A percentile compares a stretch with the other conserved stretches of the same genome.
These are phyloP conservation scores for Bubo scandiacus DNA, from an alignment of 2,113 vertebrate species.

Conservation along the genomic window DNA sequence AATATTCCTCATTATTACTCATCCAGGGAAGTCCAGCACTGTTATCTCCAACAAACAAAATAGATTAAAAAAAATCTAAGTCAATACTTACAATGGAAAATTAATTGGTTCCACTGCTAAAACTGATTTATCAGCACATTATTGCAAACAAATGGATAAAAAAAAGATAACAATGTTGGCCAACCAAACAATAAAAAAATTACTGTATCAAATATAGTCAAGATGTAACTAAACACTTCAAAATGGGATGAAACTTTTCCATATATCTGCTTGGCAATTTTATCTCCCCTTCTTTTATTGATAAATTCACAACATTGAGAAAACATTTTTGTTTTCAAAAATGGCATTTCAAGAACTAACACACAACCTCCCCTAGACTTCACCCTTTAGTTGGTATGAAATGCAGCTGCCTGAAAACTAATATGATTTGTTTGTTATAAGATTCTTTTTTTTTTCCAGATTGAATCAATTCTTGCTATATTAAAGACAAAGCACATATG, in stretches of 20 bases:
- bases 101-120: constrained; percentile 19
- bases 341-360: neutral
- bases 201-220: neutral
- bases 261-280: neutral
- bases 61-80: constrained; percentile 8
- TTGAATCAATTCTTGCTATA: neutral
- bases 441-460: neutral
- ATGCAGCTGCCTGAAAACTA: neutral
- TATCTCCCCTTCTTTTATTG: neutral
- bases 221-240: neutral
- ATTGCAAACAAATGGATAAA: neutral
- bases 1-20: neutral
- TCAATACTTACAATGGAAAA: constrained; percentile 18
- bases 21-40: neutral
- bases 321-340: neutral
- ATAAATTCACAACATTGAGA: neutral
- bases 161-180: neutral
- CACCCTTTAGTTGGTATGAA: neutral
- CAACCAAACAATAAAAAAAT: neutral
- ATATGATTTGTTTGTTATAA: neutral
- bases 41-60: neutral
- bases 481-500: neutral
- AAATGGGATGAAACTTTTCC: neutral
- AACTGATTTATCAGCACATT: neutral
- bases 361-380: neutral